A percentile compares a stretch with the other conserved stretches of the same genome.
phyloP scores from a whole-genome alignment of 1,140 invertebrate species.

The Drosophila serrata region DNA sequence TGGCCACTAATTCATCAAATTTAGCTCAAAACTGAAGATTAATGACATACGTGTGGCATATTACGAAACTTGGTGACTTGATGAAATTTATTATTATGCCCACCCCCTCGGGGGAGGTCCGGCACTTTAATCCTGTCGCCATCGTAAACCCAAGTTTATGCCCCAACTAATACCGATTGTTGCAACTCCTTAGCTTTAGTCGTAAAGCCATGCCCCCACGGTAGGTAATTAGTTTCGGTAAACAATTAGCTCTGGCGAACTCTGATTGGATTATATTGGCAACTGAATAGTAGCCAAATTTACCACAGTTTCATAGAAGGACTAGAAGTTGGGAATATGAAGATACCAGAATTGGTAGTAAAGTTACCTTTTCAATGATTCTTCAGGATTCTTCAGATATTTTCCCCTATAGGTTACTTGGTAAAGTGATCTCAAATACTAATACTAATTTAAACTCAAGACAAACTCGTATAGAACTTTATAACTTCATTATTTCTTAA shows the following conservation, averaged over 20 bases:
- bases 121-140: slow-evolving; percentile 36
- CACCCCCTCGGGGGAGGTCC: background rate
- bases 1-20: slow-evolving; percentile 82
- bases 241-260: slow-evolving; percentile 24
- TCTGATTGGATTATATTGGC: slow-evolving; percentile 35
- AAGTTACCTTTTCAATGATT: background rate
- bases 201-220: slow-evolving; percentile 17
- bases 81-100: slow-evolving; percentile 80
- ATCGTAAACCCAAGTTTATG: slow-evolving; percentile 58
- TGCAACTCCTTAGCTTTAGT: slow-evolving; percentile 51
- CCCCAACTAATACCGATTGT: slow-evolving; percentile 37
- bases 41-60: slow-evolving; percentile 83
- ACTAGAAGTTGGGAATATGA: background rate
- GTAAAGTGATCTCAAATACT: no score
- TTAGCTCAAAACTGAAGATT: slow-evolving; percentile 83
- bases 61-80: slow-evolving; percentile 83
- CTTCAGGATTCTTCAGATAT: no score
- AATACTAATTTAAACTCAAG: no score
- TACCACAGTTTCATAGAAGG: background rate
- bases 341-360: background rate
- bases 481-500: background rate
- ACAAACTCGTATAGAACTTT: no score
- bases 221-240: slow-evolving; percentile 47
- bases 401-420: no score
- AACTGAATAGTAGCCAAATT: background rate